A percentile compares a stretch with the other conserved stretches of the same genome.
These are phyloP conservation scores for Anaspis maculata DNA, from an alignment of 2,888 invertebrate species.

Conservation along the genomic window DNA sequence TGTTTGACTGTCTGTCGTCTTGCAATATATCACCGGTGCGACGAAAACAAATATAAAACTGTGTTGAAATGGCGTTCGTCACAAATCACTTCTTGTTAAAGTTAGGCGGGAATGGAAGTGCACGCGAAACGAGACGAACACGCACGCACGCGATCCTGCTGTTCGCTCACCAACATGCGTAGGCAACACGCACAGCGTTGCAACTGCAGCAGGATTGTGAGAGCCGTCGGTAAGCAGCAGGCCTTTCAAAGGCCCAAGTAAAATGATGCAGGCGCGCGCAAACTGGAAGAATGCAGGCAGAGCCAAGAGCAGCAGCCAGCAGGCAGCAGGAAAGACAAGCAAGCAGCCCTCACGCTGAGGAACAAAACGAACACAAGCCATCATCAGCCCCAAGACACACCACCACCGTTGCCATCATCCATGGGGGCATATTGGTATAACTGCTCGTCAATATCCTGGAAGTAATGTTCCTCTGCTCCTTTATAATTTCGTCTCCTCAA, in stretches of 20 bases:
- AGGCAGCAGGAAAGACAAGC: too few relatives aligned
- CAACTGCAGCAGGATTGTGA: slow-evolving; percentile 32
- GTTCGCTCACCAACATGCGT: slow-evolving; percentile 31
- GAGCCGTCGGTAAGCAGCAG: slow-evolving; percentile 20
- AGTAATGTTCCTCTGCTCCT: too few relatives aligned
- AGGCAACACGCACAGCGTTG: slow-evolving; percentile 32
- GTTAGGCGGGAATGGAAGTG: too few relatives aligned
- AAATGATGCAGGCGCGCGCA: slow-evolving; percentile 43
- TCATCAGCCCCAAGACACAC: slow-evolving; percentile 7
- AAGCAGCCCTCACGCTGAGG: slow-evolving; percentile 17
- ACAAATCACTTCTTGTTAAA: slow-evolving; percentile 13
- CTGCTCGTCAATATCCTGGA: too few relatives aligned
- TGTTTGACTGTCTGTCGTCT: too few relatives aligned
- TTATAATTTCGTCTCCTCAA: too few relatives aligned
- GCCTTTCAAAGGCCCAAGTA: too few relatives aligned
- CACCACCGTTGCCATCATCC: slow-evolving; percentile 2
- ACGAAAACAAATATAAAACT: too few relatives aligned
- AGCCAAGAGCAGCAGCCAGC: slow-evolving; percentile 11
- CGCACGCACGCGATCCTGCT: slow-evolving; percentile 24
- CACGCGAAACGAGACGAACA: slow-evolving; percentile 19
- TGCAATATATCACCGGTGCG: too few relatives aligned
- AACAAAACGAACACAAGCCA: slow-evolving; percentile 3
- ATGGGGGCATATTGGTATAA: slow-evolving; percentile 4
- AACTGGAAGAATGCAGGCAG: slow-evolving; percentile 25
- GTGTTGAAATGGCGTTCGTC: slow-evolving; percentile 8